phyloP scores from a whole-genome alignment of 1,140 invertebrate genomes.

The Magallana gigas region DNA sequence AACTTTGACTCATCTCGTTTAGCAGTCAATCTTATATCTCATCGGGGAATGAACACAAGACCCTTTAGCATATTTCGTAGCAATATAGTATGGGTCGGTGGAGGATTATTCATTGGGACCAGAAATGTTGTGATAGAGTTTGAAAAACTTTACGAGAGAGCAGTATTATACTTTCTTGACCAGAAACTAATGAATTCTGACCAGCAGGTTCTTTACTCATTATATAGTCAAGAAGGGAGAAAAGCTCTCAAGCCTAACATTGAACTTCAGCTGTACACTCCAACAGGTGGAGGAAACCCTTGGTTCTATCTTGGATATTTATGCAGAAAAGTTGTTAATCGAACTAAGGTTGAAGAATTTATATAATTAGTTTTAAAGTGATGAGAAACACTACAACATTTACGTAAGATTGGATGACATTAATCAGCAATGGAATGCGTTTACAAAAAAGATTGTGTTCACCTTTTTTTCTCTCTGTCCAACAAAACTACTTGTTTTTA shows the following conservation, averaged over 20 bases:
- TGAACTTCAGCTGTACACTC: conserved; percentile 67
- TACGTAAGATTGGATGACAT: too few relatives aligned
- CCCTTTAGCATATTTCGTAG: conserved; percentile 49
- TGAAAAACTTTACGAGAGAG: conserved; percentile 62
- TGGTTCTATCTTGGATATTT: conserved; percentile 72
- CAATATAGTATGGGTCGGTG: conserved; percentile 61
- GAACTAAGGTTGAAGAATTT: too few relatives aligned
- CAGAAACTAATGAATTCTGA: conserved; percentile 68
- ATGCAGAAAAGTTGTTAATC: background rate
- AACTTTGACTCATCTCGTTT: conserved; percentile 56
- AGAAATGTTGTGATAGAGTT: conserved; percentile 54
- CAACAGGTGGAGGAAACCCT: conserved; percentile 42
- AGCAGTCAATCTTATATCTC: conserved; percentile 55
- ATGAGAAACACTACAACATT: too few relatives aligned
- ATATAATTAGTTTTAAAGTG: background rate
- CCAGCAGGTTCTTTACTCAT: conserved; percentile 70
- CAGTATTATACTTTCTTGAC: conserved; percentile 63
- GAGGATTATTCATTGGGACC: conserved; percentile 58
- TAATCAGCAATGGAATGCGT: too few relatives aligned
- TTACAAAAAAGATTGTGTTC: too few relatives aligned
- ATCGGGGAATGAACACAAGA: background rate
- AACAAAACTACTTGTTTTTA: too few relatives aligned
- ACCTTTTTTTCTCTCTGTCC: too few relatives aligned
- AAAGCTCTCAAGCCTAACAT: conserved; percentile 59
- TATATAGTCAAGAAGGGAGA: conserved; percentile 61